Percentiles rank a stretch among this genome's conserved stretches.
These are phyloP conservation scores for Gobius niger DNA, from an alignment of 2,113 vertebrate genomes.

Conservation along the genomic window DNA sequence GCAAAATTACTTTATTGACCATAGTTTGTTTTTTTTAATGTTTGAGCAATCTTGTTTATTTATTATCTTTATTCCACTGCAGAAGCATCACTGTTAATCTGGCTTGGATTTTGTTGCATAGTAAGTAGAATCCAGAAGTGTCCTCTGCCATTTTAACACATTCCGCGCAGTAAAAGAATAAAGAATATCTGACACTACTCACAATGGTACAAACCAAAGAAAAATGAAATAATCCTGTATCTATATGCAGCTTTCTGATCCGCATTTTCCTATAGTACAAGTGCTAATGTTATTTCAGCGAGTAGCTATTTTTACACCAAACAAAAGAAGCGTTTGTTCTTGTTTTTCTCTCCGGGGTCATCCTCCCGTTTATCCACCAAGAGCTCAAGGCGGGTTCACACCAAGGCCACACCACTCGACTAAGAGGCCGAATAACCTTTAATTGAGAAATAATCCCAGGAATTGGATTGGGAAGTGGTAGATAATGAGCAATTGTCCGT, in stretches of 20 bases:
- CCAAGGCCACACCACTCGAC: constrained; percentile 46
- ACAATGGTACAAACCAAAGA: background rate
- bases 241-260: background rate
- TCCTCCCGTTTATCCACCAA: constrained; percentile 32
- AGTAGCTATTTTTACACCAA: constrained; percentile 39
- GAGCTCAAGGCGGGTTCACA: constrained; percentile 58
- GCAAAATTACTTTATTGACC: too few relatives aligned
- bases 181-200: too few relatives aligned
- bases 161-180: too few relatives aligned
- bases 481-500: constrained; percentile 68
- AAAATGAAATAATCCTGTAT: background rate
- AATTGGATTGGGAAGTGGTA: constrained; percentile 54
- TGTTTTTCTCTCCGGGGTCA: constrained; percentile 43
- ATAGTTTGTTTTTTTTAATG: too few relatives aligned
- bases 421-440: constrained; percentile 59
- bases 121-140: too few relatives aligned
- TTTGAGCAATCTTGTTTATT: too few relatives aligned
- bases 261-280: constrained; percentile 37
- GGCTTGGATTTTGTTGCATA: too few relatives aligned
- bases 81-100: too few relatives aligned
- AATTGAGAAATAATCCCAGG: constrained; percentile 64
- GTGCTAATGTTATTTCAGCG: constrained; percentile 42
- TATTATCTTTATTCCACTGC: too few relatives aligned
- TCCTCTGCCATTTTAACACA: too few relatives aligned
- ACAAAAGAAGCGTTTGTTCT: constrained; percentile 28